phyloP scores from a whole-genome alignment of 1,140 invertebrate genomes.

The Drosophila paulistorum region DNA sequence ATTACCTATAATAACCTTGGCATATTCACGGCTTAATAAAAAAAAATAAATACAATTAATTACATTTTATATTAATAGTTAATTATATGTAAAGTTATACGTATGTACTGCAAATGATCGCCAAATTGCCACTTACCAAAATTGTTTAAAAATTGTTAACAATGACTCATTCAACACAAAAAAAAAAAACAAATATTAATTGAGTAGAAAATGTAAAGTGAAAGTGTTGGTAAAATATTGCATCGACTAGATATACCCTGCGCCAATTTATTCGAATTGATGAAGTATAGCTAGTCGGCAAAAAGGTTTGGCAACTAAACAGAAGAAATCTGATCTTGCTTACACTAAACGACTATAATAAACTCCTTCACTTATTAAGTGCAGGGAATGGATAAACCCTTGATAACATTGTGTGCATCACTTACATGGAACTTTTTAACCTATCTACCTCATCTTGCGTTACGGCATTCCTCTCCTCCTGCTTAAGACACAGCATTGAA shows the following conservation, averaged over 20 bases:
- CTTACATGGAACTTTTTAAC: conserved; percentile 64
- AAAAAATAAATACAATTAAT: neutral
- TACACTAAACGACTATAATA: no score
- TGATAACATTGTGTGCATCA: neutral
- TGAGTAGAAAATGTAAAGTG: no score
- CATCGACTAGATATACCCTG: no score
- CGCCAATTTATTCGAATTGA: no score
- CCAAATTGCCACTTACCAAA: conserved; percentile 50
- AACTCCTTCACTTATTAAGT: no score
- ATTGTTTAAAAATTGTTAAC: conserved; percentile 23
- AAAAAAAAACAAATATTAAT: no score
- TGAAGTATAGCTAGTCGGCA: no score
- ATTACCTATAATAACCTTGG: conserved; percentile 45
- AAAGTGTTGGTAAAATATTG: no score
- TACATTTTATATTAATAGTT: neutral
- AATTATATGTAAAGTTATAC: neutral
- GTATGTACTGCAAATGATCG: conserved; percentile 23
- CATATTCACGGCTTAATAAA: conserved; percentile 36
- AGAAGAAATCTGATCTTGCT: no score
- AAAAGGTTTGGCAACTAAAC: no score
- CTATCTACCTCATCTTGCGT: conserved; percentile 84
- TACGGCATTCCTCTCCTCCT: conserved; percentile 86
- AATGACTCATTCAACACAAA: neutral
- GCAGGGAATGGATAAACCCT: no score
- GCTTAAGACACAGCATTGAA: conserved; percentile 85